phyloP scores from a whole-genome alignment of 2,888 invertebrate genomes.

The Clunio marinus region DNA sequence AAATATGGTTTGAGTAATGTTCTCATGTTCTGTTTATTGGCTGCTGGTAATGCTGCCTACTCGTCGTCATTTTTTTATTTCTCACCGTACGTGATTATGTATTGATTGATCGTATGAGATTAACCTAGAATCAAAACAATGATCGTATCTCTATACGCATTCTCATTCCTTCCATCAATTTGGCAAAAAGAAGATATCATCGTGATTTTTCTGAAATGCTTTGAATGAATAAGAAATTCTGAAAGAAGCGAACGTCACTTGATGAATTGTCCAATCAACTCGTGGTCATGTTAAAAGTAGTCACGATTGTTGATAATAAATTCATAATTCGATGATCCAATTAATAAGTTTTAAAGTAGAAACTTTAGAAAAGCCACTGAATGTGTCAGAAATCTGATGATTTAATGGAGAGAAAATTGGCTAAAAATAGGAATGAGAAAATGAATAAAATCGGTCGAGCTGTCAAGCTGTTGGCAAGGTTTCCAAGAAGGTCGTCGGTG shows the following conservation, averaged over 20 bases:
- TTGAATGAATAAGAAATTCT: no score
- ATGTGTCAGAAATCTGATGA: not conserved
- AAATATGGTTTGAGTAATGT: constrained; percentile 5
- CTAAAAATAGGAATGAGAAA: constrained; percentile 13
- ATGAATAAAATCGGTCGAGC: constrained; percentile 5
- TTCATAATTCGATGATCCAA: constrained; percentile 18
- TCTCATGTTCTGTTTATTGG: constrained; percentile 6
- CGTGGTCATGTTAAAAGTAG: no score
- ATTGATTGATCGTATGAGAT: constrained; percentile 19
- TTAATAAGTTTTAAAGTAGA: no score
- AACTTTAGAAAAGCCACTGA: not conserved
- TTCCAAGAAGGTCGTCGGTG: constrained; percentile 36
- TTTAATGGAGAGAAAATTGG: not conserved
- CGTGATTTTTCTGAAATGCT: no score
- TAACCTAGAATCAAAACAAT: no score
- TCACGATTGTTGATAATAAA: no score
- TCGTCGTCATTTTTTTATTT: not conserved
- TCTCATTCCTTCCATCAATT: no score
- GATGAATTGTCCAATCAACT: no score
- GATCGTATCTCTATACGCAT: no score
- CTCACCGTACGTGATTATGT: not conserved
- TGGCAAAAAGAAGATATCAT: no score
- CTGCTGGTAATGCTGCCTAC: constrained; percentile 10
- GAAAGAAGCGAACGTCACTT: no score
- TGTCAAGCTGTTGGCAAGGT: constrained; percentile 30